Conservation (phyloP, 2,797 vertebrate species). For the Morus bassanus region DNA sequence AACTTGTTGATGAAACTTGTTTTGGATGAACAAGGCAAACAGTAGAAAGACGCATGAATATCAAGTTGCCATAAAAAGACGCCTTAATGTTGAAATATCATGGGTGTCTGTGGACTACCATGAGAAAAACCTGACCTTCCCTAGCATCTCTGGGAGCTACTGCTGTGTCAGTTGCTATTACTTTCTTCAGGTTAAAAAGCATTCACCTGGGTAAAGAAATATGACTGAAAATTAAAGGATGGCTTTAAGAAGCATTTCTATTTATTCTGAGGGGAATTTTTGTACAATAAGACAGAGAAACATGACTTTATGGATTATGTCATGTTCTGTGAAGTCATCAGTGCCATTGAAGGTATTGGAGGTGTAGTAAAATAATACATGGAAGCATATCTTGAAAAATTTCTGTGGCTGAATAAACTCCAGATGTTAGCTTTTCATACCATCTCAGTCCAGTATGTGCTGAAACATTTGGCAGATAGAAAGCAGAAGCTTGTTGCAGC, state of each 20-base stretch:
- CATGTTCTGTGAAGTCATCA: background rate
- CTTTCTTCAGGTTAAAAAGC: background rate
- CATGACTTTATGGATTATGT: background rate
- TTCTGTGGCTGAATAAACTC: background rate
- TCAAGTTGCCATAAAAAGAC: background rate
- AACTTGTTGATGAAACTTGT: accelerated
- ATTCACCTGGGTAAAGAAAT: background rate
- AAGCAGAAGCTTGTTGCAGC: conserved; percentile 30
- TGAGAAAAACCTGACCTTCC: background rate
- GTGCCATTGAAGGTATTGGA: background rate
- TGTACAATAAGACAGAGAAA: background rate
- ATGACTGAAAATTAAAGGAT: background rate
- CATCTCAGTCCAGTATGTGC: background rate
- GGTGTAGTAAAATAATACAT: background rate
- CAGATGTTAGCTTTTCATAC: conserved; percentile 20
- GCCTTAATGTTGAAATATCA: background rate
- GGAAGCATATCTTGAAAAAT: background rate
- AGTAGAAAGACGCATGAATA: background rate
- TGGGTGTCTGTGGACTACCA: background rate
- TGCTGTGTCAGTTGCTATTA: background rate
- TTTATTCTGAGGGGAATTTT: background rate
- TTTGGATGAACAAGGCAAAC: background rate
- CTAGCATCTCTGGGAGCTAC: background rate
- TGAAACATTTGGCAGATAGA: conserved; percentile 33
- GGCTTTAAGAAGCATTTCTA: background rate